Conservation (phyloP, 1,140 invertebrate genomes). For the Lepidurus packardi region DNA sequence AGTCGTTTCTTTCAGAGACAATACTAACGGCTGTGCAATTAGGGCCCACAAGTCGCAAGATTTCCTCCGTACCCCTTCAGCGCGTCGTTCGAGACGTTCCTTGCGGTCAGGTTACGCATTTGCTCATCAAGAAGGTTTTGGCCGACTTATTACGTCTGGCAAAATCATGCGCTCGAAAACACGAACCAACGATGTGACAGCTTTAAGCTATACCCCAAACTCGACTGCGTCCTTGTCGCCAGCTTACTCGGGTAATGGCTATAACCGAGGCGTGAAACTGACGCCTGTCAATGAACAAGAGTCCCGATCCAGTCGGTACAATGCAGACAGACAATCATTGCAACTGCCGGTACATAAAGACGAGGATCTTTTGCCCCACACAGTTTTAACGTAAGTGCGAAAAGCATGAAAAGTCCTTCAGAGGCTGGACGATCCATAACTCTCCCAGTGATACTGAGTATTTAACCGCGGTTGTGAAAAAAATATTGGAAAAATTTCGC, state of each 20-base stretch:
- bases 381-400: not conserved
- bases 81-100: conserved; percentile 76
- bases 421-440: not conserved
- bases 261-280: not conserved
- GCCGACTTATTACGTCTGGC: conserved; percentile 92
- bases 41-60: conserved; percentile 66
- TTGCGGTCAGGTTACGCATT: conserved; percentile 97
- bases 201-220: not conserved
- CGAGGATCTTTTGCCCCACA: not conserved
- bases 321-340: conserved; percentile 9
- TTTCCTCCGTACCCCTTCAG: conserved; percentile 74
- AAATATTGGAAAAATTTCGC: no score
- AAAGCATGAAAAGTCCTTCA: not conserved
- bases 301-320: not conserved
- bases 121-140: conserved; percentile 95
- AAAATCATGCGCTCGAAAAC: conserved; percentile 75
- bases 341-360: not conserved
- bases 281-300: not conserved
- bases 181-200: conserved; percentile 2
- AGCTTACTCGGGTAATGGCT: not conserved
- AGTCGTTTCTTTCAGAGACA: not conserved
- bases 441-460: not conserved
- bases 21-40: conserved; percentile 37
- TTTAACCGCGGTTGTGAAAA: conserved; percentile 4
- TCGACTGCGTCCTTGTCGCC: not conserved